phyloP scores from a whole-genome alignment of 2,888 invertebrate species.

The Ptychoptera contaminata region DNA sequence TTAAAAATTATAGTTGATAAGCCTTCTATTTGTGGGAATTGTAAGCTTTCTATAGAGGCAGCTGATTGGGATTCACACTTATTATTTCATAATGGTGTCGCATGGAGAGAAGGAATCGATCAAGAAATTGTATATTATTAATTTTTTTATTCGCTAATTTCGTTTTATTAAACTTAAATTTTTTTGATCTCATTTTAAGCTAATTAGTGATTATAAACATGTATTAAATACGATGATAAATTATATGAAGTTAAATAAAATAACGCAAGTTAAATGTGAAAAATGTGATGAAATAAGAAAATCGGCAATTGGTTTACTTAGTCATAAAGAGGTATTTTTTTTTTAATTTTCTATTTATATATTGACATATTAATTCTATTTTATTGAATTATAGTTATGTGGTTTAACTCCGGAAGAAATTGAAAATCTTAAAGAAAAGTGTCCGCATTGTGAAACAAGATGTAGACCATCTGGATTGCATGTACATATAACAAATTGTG shows the following conservation, averaged over 20 bases:
- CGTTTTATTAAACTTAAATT: too few species aligned
- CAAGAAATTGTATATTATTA: background rate
- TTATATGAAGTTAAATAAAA: conserved; percentile 1
- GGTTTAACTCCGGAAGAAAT: conserved; percentile 1
- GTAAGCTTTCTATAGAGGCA: background rate
- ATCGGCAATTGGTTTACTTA: conserved; percentile 6
- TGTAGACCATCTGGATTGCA: too few species aligned
- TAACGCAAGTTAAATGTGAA: background rate
- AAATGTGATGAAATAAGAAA: conserved; percentile 5
- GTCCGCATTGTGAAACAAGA: background rate
- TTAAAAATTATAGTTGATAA: too few species aligned
- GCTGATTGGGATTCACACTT: conserved; percentile 1
- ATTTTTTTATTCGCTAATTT: too few species aligned
- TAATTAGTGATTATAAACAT: too few species aligned
- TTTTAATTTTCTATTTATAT: background rate
- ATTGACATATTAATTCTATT: background rate
- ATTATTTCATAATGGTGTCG: background rate
- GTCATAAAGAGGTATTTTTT: background rate
- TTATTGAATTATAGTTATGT: conserved; percentile 1
- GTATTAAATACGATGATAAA: background rate
- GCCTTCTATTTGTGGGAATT: conserved; percentile 2
- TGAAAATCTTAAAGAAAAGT: too few species aligned
- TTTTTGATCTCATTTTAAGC: too few species aligned
- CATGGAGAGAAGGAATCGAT: conserved; percentile 2
- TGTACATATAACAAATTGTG: too few species aligned